Evolutionary conservation across 2,888 invertebrate genomes (phyloP).

Genomic region (Asteroscopus sphinx): DNA sequence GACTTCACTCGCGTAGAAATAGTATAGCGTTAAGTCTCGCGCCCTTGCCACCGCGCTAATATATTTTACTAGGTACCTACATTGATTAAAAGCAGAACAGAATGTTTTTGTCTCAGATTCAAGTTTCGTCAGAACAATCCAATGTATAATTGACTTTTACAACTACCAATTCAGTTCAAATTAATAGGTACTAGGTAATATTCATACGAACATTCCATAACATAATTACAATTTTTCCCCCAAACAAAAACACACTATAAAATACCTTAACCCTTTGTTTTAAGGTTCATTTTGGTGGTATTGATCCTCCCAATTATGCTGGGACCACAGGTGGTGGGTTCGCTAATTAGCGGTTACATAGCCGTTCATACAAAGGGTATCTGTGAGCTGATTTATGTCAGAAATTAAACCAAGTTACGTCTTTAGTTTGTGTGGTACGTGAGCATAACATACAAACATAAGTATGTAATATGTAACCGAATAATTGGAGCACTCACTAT

Average conservation of each 20-base stretch:
- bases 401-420: neutral
- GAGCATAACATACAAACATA: too few relatives aligned
- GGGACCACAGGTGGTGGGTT: slow-evolving; percentile 44
- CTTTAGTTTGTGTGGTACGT: slow-evolving; percentile 6
- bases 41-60: too few relatives aligned
- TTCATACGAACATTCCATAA: slow-evolving; percentile 27
- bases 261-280: neutral
- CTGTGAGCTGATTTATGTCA: slow-evolving; percentile 46
- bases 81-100: too few relatives aligned
- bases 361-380: slow-evolving; percentile 25
- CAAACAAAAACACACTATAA: neutral
- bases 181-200: slow-evolving; percentile 7
- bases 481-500: too few relatives aligned
- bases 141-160: too few relatives aligned
- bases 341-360: slow-evolving; percentile 43
- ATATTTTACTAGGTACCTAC: too few relatives aligned
- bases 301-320: slow-evolving; percentile 23
- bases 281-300: slow-evolving; percentile 10
- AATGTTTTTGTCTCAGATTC: too few relatives aligned
- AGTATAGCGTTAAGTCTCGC: too few relatives aligned
- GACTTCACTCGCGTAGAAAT: neutral
- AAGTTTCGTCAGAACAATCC: too few relatives aligned
- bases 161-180: slow-evolving; percentile 5
- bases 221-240: slow-evolving; percentile 13
- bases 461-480: too few relatives aligned